Percentiles rank a stretch among this genome's conserved stretches.
phyloP scores from a whole-genome alignment of 1,140 invertebrate genomes.

The Parasteatoda tepidariorum region DNA sequence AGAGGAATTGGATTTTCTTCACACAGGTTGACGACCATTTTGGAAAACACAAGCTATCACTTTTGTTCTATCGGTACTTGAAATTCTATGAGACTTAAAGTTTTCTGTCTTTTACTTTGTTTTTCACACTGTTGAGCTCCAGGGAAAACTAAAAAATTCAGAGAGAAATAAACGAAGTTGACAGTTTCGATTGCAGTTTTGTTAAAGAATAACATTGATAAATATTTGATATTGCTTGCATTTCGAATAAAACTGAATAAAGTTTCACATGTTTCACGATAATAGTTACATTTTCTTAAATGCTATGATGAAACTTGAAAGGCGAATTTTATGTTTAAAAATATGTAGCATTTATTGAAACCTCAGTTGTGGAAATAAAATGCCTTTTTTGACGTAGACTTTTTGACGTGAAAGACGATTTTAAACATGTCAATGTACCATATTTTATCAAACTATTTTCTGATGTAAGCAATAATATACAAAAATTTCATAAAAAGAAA shows the following conservation, averaged over 20 bases:
- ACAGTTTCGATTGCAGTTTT: not conserved
- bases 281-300: no score
- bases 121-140: not conserved
- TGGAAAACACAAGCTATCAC: not conserved
- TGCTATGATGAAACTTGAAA: no score
- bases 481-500: no score
- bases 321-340: no score
- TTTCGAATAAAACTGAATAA: not conserved
- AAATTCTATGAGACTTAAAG: not conserved
- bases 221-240: not conserved
- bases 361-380: no score
- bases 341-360: no score
- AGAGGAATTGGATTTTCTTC: not conserved
- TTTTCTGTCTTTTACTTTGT: not conserved
- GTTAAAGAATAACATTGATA: not conserved
- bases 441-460: no score
- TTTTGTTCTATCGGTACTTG: not conserved
- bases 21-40: not conserved
- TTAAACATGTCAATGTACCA: no score
- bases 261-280: no score
- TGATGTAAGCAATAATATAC: no score
- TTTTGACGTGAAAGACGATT: no score
- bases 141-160: not conserved
- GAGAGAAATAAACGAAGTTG: not conserved
- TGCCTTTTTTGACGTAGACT: no score